A percentile compares a stretch with the other conserved stretches of the same genome.
Conservation (phyloP, 2,113 vertebrate species). For the Melanotaenia duboulayi region DNA sequence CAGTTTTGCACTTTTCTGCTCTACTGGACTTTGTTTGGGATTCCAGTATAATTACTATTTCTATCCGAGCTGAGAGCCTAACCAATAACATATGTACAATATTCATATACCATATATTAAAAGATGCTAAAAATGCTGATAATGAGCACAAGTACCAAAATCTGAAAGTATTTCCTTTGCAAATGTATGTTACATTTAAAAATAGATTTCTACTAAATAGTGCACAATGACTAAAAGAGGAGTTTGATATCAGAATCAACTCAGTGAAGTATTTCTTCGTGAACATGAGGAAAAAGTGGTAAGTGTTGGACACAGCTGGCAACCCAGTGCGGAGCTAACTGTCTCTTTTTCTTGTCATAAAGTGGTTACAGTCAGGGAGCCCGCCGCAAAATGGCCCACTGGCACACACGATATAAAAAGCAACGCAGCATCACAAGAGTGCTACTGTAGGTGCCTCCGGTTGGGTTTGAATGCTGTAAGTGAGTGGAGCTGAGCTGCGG, state of each 20-base stretch:
- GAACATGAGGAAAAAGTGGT: constrained; percentile 26
- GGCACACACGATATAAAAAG: constrained; percentile 75
- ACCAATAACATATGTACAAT: constrained; percentile 59
- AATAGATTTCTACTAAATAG: no score
- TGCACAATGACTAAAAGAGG: no score
- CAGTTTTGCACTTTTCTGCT: constrained; percentile 50
- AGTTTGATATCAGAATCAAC: constrained; percentile 13
- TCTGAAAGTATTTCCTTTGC: no score
- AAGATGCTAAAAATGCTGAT: background rate
- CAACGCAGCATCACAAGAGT: constrained; percentile 57
- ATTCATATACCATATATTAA: background rate
- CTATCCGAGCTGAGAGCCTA: constrained; percentile 34
- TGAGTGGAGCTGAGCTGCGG: constrained; percentile 33
- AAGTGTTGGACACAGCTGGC: constrained; percentile 22
- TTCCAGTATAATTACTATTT: constrained; percentile 56
- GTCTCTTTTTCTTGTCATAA: constrained; percentile 35
- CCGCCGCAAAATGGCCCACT: constrained; percentile 46
- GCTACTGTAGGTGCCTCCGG: constrained; percentile 53
- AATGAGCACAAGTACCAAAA: background rate
- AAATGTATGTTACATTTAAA: background rate
- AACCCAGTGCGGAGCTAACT: constrained; percentile 39
- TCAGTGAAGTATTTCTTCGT: background rate
- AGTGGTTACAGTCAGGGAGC: constrained; percentile 20
- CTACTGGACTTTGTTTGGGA: constrained; percentile 54
- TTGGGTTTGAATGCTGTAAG: constrained; percentile 26